phyloP scores from a whole-genome alignment of 1,140 invertebrate genomes.

The Drosophila oshimai region DNA sequence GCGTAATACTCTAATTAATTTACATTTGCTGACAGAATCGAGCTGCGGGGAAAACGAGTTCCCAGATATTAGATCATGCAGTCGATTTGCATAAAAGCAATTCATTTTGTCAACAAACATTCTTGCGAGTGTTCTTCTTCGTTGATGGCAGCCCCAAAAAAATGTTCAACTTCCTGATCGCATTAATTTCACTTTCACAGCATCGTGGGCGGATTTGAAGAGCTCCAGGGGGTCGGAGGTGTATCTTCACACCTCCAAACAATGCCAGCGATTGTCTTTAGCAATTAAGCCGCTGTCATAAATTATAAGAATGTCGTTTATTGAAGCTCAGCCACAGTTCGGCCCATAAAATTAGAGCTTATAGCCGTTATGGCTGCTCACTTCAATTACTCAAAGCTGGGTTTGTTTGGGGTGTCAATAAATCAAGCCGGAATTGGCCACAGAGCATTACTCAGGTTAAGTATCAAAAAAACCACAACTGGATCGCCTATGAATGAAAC shows the following conservation, averaged over 20 bases:
- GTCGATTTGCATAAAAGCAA: conserved; percentile 52
- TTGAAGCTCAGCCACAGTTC: conserved; percentile 34
- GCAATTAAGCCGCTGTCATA: conserved; percentile 49
- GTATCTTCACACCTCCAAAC: conserved; percentile 61
- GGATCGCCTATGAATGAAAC: conserved; percentile 51
- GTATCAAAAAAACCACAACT: neutral
- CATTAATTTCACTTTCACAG: conserved; percentile 59
- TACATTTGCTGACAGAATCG: conserved; percentile 44
- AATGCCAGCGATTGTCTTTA: conserved; percentile 47
- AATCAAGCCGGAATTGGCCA: conserved; percentile 65
- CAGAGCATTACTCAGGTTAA: conserved; percentile 29
- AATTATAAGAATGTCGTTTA: conserved; percentile 58
- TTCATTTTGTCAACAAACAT: conserved; percentile 50
- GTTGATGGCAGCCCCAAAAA: conserved; percentile 4
- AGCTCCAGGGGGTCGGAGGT: neutral
- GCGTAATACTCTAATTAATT: conserved; percentile 68
- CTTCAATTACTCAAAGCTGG: conserved; percentile 66
- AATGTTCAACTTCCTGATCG: conserved; percentile 43
- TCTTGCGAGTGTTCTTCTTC: conserved; percentile 15
- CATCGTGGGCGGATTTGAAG: conserved; percentile 21
- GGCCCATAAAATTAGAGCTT: conserved; percentile 48
- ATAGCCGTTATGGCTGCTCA: conserved; percentile 31
- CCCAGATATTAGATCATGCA: conserved; percentile 61
- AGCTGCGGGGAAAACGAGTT: conserved; percentile 19
- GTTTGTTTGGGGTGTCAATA: conserved; percentile 46